Base-by-base conservation (phyloP, 2,797 vertebrate species). In the Pangasius mekongensis region DNA sequence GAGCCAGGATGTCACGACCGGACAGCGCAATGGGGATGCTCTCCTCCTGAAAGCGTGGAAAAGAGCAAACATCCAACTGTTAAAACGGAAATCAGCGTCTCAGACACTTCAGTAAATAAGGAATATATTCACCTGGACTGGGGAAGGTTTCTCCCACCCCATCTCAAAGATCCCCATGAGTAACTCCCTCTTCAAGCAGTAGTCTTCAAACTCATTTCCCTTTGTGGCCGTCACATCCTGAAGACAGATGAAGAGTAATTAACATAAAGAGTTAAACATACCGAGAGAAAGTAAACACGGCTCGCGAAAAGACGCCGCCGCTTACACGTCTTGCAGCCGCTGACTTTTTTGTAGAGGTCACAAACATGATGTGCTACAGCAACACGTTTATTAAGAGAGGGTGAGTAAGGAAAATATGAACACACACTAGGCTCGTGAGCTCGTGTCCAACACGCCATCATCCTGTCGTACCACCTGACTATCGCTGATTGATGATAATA, bases 141-240 rank as follows among this genome's bases (percentile, higher is more conserved):
- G 96, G 6, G 96, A 97, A 0, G 96, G 96, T 89, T 97, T 97
- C 93, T 97, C 96, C 96, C 96, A 97, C 36, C 96, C 96, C 96
- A 97, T 97, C 93, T 96, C 96, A 90, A 97, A 97, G 92, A 97
- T 97, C 85, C 96, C 96, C 96, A 97, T 97, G 91, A 97, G 93
- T 78, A 97, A 94, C 87, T 97, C 96, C 86, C 96, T 94, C 91
- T 97, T 97, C 64, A 97, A 95, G 90, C 96, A 97, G 90, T 97
- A 97, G 93, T 97, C 96, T 92, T 97, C 96, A 94, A 97, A 97
- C 91, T 97, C 96, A 91, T 97, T 97, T 52, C 96, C 96, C 94
- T 97, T 97, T 0, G 96, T 97, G 89, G 96, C 91, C 0, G 96
- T 97, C 89, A 97, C 96, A 90, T 97, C 96, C 96, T 97, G 77